Percentiles rank a stretch among this genome's conserved stretches.
phyloP scores from a whole-genome alignment of 2,888 invertebrate species.

The Rugalucina vietnamica region DNA sequence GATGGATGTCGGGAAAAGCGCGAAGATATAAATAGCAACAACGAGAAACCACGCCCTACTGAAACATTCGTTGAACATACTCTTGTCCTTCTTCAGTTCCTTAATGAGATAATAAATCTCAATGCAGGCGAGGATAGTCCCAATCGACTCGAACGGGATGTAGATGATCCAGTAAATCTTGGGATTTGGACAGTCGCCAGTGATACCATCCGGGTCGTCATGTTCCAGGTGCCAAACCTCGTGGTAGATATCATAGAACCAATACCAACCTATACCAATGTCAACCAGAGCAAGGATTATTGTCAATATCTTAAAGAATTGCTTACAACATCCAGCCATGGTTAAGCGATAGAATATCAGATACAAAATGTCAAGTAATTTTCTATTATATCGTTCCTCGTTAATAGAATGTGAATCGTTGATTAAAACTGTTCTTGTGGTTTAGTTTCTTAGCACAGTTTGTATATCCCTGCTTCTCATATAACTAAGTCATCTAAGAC shows the following conservation, averaged over 20 bases:
- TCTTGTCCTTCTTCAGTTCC: conserved; percentile 19
- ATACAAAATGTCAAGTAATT: no score
- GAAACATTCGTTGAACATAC: conserved; percentile 22
- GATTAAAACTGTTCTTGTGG: no score
- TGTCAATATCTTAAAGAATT: conserved; percentile 11
- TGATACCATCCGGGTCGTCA: not conserved
- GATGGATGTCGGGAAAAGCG: conserved; percentile 27
- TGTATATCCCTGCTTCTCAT: no score
- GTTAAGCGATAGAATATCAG: no score
- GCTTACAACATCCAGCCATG: conserved; percentile 12
- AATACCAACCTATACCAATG: conserved; percentile 30
- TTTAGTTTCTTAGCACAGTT: no score
- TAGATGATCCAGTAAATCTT: conserved; percentile 28
- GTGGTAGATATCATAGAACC: conserved; percentile 17
- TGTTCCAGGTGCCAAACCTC: not conserved
- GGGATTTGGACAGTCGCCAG: conserved; percentile 8
- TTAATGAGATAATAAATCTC: conserved; percentile 17
- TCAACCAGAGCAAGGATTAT: conserved; percentile 23
- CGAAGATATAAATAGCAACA: conserved; percentile 23
- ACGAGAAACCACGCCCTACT: conserved; percentile 19
- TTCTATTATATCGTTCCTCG: no score
- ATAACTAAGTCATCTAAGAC: no score
- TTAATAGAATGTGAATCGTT: no score
- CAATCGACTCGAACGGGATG: conserved; percentile 14
- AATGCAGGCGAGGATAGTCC: conserved; percentile 16